Evolutionary conservation across 2,888 invertebrate genomes (phyloP), one percentile per base, ranked within the genome.

Genomic region (Apocheima hispidaria): DNA sequence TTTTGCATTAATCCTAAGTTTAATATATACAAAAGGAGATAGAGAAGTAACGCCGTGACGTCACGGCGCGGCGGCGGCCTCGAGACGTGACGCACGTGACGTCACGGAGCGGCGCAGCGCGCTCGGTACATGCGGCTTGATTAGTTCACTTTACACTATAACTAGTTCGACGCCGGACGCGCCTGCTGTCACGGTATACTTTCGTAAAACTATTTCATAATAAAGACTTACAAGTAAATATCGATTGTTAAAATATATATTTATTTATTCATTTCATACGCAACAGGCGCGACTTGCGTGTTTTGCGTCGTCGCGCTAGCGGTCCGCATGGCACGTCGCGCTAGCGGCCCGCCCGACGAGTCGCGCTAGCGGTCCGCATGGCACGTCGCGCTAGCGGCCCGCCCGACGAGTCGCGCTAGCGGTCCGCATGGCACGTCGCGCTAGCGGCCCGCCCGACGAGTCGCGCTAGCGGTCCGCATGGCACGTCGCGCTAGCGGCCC

Each of bases 21-120:
- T 88, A 88, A 86, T 88, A 88, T 87, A 87, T 87, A 88, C 87
- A 88, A 88, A 88, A 86, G 80, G 83, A 84, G 85, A 86, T 85
- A 81, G n/a, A n/a, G n/a, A n/a, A n/a, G n/a, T n/a, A n/a, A n/a
- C n/a, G n/a, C n/a, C 81, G 81, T 73, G 67, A 71, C 72, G 59
- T 40, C 38, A 40, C n/a, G 14, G 16, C 26, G 51, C 35, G 51
- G 35, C 59, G 35, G 40, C 30, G 36, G 38, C 41, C 21, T 16
- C 23, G 44, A 2, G 43, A 14, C 26, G 43, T 26, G 7, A 21
- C 41, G 48, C 21, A 7, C 50, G 26, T 23, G 23, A 28, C 44
- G 44, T 26, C 44, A 16, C 43, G 14, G 9, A 43, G n/a, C 60
- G 57, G n/a, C 48, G 35, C 35, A 65, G 14, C 50, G 65, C 43